A percentile compares a stretch with the other conserved stretches of the same genome.
phyloP scores from a whole-genome alignment of 2,797 vertebrate genomes.

The Gallirallus australis region DNA sequence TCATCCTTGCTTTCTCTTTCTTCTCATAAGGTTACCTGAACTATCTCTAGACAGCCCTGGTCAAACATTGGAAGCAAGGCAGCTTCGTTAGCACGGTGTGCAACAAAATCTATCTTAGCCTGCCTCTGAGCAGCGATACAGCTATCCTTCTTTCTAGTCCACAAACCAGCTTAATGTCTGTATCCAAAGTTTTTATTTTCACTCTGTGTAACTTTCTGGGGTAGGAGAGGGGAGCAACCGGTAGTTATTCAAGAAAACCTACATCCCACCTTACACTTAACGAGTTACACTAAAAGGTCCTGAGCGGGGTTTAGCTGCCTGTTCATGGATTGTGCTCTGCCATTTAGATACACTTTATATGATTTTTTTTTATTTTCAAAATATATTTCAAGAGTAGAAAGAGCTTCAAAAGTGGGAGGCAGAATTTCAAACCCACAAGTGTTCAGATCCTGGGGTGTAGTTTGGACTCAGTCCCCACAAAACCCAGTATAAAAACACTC shows the following conservation, averaged over 20 bases:
- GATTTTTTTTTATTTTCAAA: not conserved
- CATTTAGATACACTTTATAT: not conserved
- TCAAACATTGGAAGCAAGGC: not conserved
- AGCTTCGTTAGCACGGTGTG: not conserved
- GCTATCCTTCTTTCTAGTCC: not conserved
- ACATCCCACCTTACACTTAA: not conserved
- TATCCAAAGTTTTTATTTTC: not conserved
- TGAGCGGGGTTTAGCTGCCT: not conserved
- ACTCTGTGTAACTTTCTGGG: not conserved
- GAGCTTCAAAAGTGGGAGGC: not conserved
- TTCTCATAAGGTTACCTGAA: not conserved
- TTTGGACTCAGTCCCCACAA: not conserved
- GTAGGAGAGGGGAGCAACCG: not conserved
- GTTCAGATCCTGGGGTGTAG: not conserved
- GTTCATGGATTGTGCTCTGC: not conserved
- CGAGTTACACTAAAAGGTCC: not conserved
- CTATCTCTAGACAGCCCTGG: not conserved
- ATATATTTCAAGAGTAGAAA: not conserved
- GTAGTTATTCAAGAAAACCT: not conserved
- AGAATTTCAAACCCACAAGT: conserved; percentile 20
- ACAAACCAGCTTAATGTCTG: not conserved
- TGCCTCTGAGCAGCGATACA: not conserved
- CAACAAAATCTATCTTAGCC: not conserved
- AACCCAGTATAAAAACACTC: not conserved
- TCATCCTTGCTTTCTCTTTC: not conserved